Conservation (phyloP, 2,113 vertebrate species). For the Sander lucioperca region DNA sequence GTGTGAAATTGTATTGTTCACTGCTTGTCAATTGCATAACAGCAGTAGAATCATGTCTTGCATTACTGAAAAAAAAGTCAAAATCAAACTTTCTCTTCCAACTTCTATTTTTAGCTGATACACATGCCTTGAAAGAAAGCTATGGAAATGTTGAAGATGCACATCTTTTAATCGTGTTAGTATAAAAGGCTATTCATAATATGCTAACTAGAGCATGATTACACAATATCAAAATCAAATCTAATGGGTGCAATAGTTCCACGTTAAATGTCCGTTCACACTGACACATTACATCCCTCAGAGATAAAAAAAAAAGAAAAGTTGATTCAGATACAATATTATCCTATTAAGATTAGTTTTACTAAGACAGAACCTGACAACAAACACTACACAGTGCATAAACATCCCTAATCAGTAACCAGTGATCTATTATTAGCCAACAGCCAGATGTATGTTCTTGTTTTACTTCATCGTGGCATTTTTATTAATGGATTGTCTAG, state of each 20-base stretch:
- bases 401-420: constrained; percentile 34
- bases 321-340: too few relatives aligned
- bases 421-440: constrained; percentile 47
- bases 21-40: background rate
- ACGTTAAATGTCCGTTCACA: constrained; percentile 32
- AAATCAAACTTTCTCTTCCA: constrained; percentile 10
- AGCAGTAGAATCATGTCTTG: constrained; percentile 19
- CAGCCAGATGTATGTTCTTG: constrained; percentile 22
- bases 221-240: constrained; percentile 58
- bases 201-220: constrained; percentile 73
- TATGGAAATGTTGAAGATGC: constrained; percentile 29
- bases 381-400: background rate
- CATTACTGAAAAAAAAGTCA: background rate
- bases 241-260: constrained; percentile 42
- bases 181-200: constrained; percentile 62
- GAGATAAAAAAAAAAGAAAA: too few relatives aligned
- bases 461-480: constrained; percentile 1
- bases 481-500: background rate
- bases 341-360: background rate
- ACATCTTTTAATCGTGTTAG: constrained; percentile 52
- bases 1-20: background rate
- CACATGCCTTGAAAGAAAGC: constrained; percentile 32
- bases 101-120: constrained; percentile 48
- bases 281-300: background rate
- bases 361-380: background rate